phyloP scores from a whole-genome alignment of 2,113 vertebrate genomes.

The Mus pahari region DNA sequence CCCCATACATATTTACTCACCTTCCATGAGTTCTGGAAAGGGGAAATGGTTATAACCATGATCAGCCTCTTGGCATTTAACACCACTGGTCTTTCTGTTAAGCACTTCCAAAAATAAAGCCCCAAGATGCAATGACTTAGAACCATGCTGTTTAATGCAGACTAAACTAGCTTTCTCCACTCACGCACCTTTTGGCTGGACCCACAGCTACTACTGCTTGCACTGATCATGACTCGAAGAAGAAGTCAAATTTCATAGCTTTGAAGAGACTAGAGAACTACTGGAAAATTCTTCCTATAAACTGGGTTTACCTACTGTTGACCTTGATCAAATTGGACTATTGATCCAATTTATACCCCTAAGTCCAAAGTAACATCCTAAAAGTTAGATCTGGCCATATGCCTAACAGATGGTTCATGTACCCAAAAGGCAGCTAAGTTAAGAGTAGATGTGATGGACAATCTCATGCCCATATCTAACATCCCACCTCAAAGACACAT shows the following conservation, averaged over 20 bases:
- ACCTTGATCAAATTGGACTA: neutral
- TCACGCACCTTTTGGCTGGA: neutral
- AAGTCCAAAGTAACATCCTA: neutral
- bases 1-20: constrained; percentile 29
- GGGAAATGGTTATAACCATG: neutral
- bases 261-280: neutral
- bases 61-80: neutral
- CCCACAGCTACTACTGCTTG: rapidly evolving
- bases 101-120: neutral
- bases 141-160: neutral
- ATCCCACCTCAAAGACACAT: neutral
- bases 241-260: neutral
- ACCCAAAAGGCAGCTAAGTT: neutral
- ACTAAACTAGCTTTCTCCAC: neutral
- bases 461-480: neutral
- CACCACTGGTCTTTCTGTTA: neutral
- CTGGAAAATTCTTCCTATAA: neutral
- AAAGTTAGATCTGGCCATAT: neutral
- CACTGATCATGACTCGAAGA: neutral
- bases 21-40: constrained; percentile 47
- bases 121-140: neutral
- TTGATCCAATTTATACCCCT: no score
- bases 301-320: neutral
- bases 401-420: neutral
- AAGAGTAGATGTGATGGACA: neutral